Conservation (phyloP, 1,140 invertebrate genomes). For the Ylistrum balloti region DNA sequence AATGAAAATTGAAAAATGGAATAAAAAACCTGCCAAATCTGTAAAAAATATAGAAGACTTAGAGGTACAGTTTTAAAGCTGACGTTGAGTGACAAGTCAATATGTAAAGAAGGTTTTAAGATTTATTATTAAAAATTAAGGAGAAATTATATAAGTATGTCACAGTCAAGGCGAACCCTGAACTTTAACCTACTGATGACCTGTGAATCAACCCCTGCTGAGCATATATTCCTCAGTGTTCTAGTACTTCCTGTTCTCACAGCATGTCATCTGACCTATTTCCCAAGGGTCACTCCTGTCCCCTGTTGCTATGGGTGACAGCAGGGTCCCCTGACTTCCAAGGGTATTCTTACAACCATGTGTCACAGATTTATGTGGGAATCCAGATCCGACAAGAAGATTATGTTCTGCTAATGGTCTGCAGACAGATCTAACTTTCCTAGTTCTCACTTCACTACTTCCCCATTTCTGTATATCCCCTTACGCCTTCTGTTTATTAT, state of each 20-base stretch:
- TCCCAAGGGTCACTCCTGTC: slow-evolving; percentile 16
- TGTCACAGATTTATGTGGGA: slow-evolving; percentile 32
- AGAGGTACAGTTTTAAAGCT: too few species aligned
- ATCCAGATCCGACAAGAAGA: neutral
- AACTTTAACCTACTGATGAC: neutral
- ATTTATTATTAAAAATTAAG: too few species aligned
- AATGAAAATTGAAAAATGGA: neutral
- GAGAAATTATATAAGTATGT: neutral
- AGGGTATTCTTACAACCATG: neutral
- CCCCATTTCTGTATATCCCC: neutral
- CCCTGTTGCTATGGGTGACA: slow-evolving; percentile 37
- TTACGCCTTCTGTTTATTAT: neutral
- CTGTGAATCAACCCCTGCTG: neutral
- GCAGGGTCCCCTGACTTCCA: neutral
- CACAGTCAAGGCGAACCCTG: neutral
- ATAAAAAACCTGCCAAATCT: too few species aligned
- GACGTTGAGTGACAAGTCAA: too few species aligned
- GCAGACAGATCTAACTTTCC: neutral
- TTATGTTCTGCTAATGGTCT: slow-evolving; percentile 32
- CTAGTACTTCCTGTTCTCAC: slow-evolving; percentile 25
- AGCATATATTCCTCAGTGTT: neutral
- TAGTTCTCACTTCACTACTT: neutral
- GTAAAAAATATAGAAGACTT: too few species aligned
- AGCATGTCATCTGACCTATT: slow-evolving; percentile 38
- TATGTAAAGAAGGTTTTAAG: too few species aligned